Evolutionary conservation across 92 coral and sea anemone species (phyloP).

Genomic region (Isaurus tuberculatus): DNA sequence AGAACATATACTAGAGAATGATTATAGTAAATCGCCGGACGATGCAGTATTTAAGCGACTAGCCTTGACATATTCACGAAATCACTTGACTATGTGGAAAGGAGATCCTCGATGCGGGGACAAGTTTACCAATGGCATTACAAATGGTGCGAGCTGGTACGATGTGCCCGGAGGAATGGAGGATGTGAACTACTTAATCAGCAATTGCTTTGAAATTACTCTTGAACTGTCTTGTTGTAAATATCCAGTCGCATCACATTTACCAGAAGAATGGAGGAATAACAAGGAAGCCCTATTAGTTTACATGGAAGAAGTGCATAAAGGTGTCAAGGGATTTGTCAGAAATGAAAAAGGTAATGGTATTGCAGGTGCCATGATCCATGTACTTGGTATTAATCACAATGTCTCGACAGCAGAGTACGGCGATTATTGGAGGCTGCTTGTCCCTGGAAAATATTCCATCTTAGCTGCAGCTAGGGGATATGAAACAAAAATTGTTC

Average conservation of each 20-base stretch:
- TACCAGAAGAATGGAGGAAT: conserved; percentile 83
- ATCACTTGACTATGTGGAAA: conserved; percentile 88
- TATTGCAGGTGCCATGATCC: conserved; percentile 74
- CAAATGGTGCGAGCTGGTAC: conserved; percentile 98
- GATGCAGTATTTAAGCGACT: conserved; percentile 81
- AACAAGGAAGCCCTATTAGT: conserved; percentile 82
- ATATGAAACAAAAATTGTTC: conserved; percentile 47
- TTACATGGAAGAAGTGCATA: conserved; percentile 87
- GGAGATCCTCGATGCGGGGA: conserved; percentile 57
- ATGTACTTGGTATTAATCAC: conserved; percentile 75
- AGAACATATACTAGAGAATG: conserved; percentile 27
- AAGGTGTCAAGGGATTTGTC: conserved; percentile 91
- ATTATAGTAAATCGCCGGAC: conserved; percentile 86
- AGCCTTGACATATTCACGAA: conserved; percentile 82
- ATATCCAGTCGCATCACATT: conserved; percentile 69
- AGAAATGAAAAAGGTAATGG: conserved; percentile 66
- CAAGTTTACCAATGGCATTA: conserved; percentile 77
- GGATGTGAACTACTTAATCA: conserved; percentile 93
- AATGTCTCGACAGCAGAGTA: conserved; percentile 73
- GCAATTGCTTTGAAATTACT: conserved; percentile 97
- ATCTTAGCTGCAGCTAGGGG: conserved; percentile 76
- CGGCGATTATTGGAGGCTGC: conserved; percentile 92
- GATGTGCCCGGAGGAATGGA: conserved; percentile 99
- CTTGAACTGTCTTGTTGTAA: conserved; percentile 94
- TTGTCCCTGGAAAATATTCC: conserved; percentile 78